Evolutionary conservation across 2,888 invertebrate genomes (phyloP), one percentile per base, ranked within the genome.

Genomic region (Troglohyphantes excavatus): DNA sequence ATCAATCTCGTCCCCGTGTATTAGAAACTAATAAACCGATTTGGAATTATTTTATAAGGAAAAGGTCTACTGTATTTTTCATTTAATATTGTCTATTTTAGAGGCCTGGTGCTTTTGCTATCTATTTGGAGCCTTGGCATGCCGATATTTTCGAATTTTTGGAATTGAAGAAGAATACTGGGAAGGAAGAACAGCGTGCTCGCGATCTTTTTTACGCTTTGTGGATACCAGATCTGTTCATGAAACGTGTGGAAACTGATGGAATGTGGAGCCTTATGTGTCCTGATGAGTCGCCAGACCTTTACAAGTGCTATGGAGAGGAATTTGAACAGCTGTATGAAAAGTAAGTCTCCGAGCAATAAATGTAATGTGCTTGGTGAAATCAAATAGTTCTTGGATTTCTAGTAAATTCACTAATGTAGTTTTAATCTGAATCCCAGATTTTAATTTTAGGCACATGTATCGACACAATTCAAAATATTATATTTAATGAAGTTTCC

Each of bases 111-210:
- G 99, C 99, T 2, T 98, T 99, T 94, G 98, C 99, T 19, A 96
- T 99, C 90, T 99, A 99, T 93, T 94, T 99, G 79, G 99, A 99
- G 94, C 99, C 99, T 0, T 99, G 99, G 99, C 99, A 99, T 94
- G 96, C 98, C 0, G 99, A 99, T 93, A 95, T 99, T 89, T 97
- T 98, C 93, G 98, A 98, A 90, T 99, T 99, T 94, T 94, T 99
- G 76, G 97, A 99, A 93, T 94, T 99, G 75, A 97, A 96, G 93
- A 99, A 98, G 93, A 99, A 99, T 93, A 98, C 97, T 0, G 95
- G 99, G 0, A 97, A 97, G 93, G 99, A 99, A 93, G 99, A 99
- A 94, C 95, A 96, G 53, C 95, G 99, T 67, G 99, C 99, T 0
- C 95, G 99, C 81, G 99, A 99, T 94, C 94, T 99, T 53, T 99